A percentile compares a stretch with the other conserved stretches of the same genome.
These are phyloP conservation scores for Cyclopterus lumpus DNA, from an alignment of 2,797 vertebrate species.

Conservation along the genomic window DNA sequence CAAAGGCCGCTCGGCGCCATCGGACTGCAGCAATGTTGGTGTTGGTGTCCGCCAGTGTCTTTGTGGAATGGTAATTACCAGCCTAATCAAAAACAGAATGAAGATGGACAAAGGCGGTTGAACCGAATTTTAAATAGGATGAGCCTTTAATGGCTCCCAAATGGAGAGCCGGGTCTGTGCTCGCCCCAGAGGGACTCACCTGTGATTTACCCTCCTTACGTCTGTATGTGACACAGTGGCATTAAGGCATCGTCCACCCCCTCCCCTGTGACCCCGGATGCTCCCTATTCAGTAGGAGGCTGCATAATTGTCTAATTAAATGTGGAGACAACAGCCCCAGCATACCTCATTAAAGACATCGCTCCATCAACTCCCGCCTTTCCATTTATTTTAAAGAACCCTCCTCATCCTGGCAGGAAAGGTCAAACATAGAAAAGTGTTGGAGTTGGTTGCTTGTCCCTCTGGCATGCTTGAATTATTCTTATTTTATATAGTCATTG, in stretches of 20 bases:
- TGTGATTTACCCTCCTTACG: constrained; percentile 68
- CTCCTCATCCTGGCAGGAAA: constrained; percentile 72
- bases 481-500: not conserved
- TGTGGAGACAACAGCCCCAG: constrained; percentile 70
- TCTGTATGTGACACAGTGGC: constrained; percentile 67
- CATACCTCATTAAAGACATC: constrained; percentile 78
- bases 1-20: constrained; percentile 23
- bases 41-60: constrained; percentile 31
- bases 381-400: constrained; percentile 48
- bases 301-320: constrained; percentile 86
- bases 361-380: constrained; percentile 71
- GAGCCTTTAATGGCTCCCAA: constrained; percentile 66
- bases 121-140: constrained; percentile 65
- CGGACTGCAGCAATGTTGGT: constrained; percentile 21
- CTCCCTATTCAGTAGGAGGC: constrained; percentile 66
- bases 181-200: constrained; percentile 70
- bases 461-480: constrained; percentile 8
- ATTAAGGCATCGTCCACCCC: constrained; percentile 56
- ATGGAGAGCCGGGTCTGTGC: constrained; percentile 50
- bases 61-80: constrained; percentile 54
- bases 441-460: constrained; percentile 23
- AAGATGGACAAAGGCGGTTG: constrained; percentile 61
- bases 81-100: constrained; percentile 55
- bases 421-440: constrained; percentile 67
- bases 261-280: constrained; percentile 72